These are phyloP conservation scores for Pristionchus exspectatus DNA, from an alignment of 2,888 invertebrate species.

Conservation along the genomic window DNA sequence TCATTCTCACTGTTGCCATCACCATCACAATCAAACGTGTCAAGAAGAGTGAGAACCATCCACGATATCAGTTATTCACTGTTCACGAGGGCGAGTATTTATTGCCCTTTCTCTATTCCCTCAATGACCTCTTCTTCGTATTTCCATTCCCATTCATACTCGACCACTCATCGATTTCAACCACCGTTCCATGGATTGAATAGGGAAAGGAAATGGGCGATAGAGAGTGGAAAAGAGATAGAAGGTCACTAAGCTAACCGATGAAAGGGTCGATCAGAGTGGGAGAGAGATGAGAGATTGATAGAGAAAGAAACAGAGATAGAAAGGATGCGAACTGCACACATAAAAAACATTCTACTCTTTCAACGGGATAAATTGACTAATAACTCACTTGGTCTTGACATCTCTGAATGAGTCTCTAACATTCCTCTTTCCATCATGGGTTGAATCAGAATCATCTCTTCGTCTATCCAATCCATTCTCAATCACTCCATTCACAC, in stretches of 20 bases:
- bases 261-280: neutral
- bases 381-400: constrained; percentile 35
- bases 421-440: constrained; percentile 50
- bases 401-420: constrained; percentile 20
- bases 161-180: constrained; percentile 1
- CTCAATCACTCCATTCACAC: constrained; percentile 23
- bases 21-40: neutral
- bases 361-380: neutral
- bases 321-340: neutral
- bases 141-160: constrained; percentile 20
- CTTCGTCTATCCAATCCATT: constrained; percentile 37
- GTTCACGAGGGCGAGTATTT: constrained; percentile 8
- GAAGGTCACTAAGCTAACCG: constrained; percentile 43
- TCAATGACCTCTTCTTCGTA: neutral
- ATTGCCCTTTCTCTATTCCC: neutral
- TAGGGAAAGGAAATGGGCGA: neutral
- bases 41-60: neutral
- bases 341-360: neutral
- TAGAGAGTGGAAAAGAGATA: constrained; percentile 16
- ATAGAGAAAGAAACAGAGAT: neutral
- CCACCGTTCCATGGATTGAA: constrained; percentile 36
- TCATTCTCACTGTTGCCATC: neutral
- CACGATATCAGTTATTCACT: neutral
- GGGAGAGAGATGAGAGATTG: neutral
- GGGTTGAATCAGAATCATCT: constrained; percentile 49